Evolutionary conservation across 2,888 invertebrate genomes (phyloP).

Genomic region (Harpalus rubripes): DNA sequence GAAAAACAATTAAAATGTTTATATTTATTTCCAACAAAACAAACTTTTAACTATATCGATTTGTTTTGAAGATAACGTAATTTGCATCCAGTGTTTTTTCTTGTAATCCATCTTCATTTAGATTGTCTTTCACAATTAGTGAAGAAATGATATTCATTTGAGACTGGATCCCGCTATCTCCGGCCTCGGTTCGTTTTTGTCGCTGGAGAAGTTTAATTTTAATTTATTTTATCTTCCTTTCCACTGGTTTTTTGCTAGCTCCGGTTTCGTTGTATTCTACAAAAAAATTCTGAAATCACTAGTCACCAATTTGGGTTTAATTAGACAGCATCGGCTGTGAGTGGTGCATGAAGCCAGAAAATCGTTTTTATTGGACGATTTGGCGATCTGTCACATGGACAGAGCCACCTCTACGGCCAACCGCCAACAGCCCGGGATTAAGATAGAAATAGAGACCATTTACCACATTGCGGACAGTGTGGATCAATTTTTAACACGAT

Average conservation of each 20-base stretch:
- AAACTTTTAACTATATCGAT: not conserved
- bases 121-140: conserved; percentile 35
- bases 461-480: not conserved
- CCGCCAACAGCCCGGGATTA: not conserved
- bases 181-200: conserved; percentile 12
- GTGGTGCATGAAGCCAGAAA: conserved; percentile 61
- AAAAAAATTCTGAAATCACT: conserved; percentile 47
- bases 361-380: conserved; percentile 51
- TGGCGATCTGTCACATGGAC: conserved; percentile 52
- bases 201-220: conserved; percentile 32
- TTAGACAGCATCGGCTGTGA: conserved; percentile 44
- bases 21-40: not conserved
- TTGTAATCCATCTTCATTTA: conserved; percentile 32
- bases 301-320: conserved; percentile 41
- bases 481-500: not conserved
- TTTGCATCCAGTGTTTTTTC: not conserved
- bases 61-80: not conserved
- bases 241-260: conserved; percentile 38
- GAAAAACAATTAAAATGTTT: conserved; percentile 7
- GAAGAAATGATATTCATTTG: conserved; percentile 39
- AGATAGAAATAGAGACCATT: not conserved
- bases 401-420: not conserved
- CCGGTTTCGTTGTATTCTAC: conserved; percentile 26
- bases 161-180: not conserved
- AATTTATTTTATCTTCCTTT: conserved; percentile 46